These are phyloP conservation scores for Etheostoma nigrum DNA, from an alignment of 2,797 vertebrate species.

Conservation along the genomic window DNA sequence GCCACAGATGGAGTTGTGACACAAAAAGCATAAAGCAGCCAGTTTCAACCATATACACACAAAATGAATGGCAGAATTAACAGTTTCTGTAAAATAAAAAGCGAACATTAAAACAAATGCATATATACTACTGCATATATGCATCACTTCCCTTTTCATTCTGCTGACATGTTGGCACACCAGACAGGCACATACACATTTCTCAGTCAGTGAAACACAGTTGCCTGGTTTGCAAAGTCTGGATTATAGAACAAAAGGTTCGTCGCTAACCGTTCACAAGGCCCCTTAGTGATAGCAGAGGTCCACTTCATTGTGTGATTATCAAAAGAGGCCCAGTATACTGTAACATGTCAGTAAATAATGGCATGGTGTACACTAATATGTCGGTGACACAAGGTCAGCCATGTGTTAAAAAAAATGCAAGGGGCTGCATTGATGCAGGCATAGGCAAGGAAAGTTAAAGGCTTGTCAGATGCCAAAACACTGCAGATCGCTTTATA, in stretches of 20 bases:
- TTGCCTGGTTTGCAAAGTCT: conserved; percentile 69
- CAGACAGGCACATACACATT: conserved; percentile 57
- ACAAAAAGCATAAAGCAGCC: conserved; percentile 16
- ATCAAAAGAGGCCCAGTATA: not conserved
- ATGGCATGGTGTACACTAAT: not conserved
- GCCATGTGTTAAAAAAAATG: not conserved
- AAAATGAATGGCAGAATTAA: not conserved
- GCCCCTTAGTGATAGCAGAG: conserved; percentile 6
- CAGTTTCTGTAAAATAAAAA: not conserved
- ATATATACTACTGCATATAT: not conserved
- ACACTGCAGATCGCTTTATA: not conserved
- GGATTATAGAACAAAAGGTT: conserved; percentile 72
- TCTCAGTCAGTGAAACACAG: conserved; percentile 57
- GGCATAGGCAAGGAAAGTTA: not conserved
- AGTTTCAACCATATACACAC: not conserved
- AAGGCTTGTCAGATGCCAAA: not conserved
- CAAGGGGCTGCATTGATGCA: not conserved
- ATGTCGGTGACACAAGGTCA: not conserved
- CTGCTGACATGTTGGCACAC: conserved; percentile 38
- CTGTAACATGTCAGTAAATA: not conserved
- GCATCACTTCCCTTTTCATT: conserved; percentile 12
- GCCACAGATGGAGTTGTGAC: conserved; percentile 35
- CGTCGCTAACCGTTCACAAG: conserved; percentile 1
- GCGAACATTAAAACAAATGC: not conserved
- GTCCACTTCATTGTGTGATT: not conserved